Percentiles rank a stretch among this genome's conserved stretches.
These are phyloP conservation scores for Ahaetulla prasina DNA, from an alignment of 2,113 vertebrate species.

Conservation along the genomic window DNA sequence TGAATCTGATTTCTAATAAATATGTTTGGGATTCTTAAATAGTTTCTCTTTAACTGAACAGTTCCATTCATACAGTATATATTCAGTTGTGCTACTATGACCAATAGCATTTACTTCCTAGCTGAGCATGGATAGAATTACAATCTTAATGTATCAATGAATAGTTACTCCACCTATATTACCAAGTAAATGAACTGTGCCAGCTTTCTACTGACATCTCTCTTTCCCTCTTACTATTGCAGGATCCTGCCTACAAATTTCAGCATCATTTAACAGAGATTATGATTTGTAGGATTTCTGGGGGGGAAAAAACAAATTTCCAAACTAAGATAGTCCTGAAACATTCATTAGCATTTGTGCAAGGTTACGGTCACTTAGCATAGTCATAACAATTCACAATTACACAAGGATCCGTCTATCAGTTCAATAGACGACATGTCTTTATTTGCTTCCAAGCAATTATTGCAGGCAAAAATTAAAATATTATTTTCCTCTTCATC, in stretches of 20 bases:
- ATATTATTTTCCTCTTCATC: constrained; percentile 35
- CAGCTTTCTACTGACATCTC: background rate
- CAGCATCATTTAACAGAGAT: constrained; percentile 62
- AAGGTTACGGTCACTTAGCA: constrained; percentile 55
- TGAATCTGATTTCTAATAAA: background rate
- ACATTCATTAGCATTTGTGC: constrained; percentile 64
- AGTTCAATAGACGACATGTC: constrained; percentile 39
- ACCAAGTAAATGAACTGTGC: background rate
- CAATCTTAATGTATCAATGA: background rate
- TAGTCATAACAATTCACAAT: constrained; percentile 62
- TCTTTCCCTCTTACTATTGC: constrained; percentile 44
- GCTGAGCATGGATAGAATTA: background rate
- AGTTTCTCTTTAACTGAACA: constrained; percentile 6
- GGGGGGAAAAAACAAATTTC: constrained; percentile 59
- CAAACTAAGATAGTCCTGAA: constrained; percentile 57
- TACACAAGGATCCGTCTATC: constrained; percentile 46
- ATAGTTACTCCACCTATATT: background rate
- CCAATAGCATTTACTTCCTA: background rate
- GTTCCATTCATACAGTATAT: background rate
- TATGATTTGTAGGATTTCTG: constrained; percentile 54
- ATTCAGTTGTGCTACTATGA: background rate
- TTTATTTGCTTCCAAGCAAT: constrained; percentile 43
- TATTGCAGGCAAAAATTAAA: background rate
- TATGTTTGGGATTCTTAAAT: constrained; percentile 5
- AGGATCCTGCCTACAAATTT: constrained; percentile 42